Percentiles rank a stretch among this genome's conserved stretches.
Evolutionary conservation across 2,888 invertebrate genomes (phyloP).

Genomic region (Hermaeophaga mercurialis): DNA sequence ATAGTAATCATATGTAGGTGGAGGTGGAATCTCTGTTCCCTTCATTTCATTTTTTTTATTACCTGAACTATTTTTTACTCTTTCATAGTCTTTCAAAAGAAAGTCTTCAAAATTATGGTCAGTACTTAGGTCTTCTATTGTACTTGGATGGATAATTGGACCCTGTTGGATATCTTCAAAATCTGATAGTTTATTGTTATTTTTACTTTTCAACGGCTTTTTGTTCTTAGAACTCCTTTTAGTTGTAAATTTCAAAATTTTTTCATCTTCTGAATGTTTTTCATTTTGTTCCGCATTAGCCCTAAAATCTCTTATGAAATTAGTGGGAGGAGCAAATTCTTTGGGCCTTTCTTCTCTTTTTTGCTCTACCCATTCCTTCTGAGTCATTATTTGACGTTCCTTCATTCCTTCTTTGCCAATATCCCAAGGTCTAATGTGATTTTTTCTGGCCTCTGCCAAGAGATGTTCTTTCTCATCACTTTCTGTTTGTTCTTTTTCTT

Average conservation of each 20-base stretch:
- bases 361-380: conserved; percentile 79
- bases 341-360: conserved; percentile 71
- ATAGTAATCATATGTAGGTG: conserved; percentile 69
- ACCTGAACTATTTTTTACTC: background rate
- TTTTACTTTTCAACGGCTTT: conserved; percentile 27
- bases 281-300: conserved; percentile 19
- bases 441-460: conserved; percentile 60
- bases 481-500: conserved; percentile 56
- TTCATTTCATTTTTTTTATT: conserved; percentile 15
- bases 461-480: conserved; percentile 59
- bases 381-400: conserved; percentile 66
- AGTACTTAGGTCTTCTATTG: conserved; percentile 45
- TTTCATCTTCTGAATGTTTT: conserved; percentile 2
- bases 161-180: conserved; percentile 25
- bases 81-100: conserved; percentile 10
- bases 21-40: conserved; percentile 67
- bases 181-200: conserved; percentile 32
- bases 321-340: conserved; percentile 78
- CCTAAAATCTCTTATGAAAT: conserved; percentile 41
- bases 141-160: conserved; percentile 39
- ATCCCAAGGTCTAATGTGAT: conserved; percentile 74
- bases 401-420: conserved; percentile 69
- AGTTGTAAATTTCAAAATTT: conserved; percentile 49
- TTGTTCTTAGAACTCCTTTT: conserved; percentile 38
- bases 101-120: conserved; percentile 38